These are phyloP conservation scores for Balaeniceps rex DNA, from an alignment of 2,113 vertebrate species.

Conservation along the genomic window DNA sequence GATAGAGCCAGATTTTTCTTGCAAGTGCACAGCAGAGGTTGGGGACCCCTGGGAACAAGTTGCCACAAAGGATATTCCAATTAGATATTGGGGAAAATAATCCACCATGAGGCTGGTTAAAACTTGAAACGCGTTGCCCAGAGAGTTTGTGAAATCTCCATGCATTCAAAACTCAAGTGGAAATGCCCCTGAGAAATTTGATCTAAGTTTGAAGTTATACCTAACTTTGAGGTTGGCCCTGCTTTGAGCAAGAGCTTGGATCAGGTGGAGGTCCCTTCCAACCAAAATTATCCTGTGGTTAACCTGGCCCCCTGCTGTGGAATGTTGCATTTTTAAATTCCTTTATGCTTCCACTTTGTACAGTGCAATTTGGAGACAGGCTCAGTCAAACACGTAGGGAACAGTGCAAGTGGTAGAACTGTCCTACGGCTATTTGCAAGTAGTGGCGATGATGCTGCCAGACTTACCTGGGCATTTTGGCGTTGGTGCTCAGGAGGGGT, in stretches of 20 bases:
- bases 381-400: neutral
- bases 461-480: neutral
- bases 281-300: neutral
- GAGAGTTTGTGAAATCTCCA: neutral
- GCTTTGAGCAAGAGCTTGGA: neutral
- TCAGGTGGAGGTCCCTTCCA: neutral
- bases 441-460: neutral
- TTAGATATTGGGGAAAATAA: neutral
- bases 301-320: fast-evolving
- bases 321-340: neutral
- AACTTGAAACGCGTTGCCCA: neutral
- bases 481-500: neutral
- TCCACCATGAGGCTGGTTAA: neutral
- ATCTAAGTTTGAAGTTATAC: neutral
- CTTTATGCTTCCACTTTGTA: neutral
- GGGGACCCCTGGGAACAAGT: neutral
- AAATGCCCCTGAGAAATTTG: neutral
- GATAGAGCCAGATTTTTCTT: neutral
- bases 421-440: neutral
- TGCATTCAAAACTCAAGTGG: neutral
- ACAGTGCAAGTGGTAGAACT: neutral
- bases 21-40: neutral
- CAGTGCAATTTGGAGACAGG: fast-evolving
- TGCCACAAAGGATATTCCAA: neutral
- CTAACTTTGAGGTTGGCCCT: neutral